phyloP scores from a whole-genome alignment of 2,888 invertebrate genomes.

The Clanis bilineata region DNA sequence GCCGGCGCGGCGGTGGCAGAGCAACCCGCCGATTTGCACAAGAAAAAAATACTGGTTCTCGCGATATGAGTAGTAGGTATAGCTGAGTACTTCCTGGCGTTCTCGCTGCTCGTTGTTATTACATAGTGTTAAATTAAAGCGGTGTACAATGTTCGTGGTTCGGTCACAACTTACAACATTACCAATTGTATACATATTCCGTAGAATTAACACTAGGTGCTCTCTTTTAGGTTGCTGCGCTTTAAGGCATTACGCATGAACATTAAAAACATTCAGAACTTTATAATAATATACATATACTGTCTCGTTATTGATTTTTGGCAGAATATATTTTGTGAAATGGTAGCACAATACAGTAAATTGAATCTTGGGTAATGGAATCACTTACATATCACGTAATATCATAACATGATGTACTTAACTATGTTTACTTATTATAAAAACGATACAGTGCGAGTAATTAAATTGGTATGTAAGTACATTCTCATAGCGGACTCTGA shows the following conservation, averaged over 20 bases:
- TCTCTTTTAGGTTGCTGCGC: no score
- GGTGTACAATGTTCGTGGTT: no score
- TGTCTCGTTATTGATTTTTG: no score
- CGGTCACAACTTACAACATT: no score
- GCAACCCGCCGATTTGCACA: conserved; percentile 35
- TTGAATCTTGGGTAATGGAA: not conserved
- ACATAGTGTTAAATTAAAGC: conserved; percentile 12
- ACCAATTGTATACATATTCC: no score
- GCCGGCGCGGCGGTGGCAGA: conserved; percentile 36
- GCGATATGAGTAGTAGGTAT: conserved; percentile 41
- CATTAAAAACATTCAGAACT: no score
- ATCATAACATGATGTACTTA: no score
- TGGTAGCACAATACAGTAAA: not conserved
- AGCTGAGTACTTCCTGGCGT: conserved; percentile 55
- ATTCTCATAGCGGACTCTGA: not conserved
- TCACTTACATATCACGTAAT: not conserved
- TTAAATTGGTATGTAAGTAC: conserved; percentile 4
- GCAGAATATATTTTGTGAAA: no score
- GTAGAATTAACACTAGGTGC: no score
- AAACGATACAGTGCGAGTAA: not conserved
- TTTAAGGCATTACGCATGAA: no score
- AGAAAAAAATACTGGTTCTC: conserved; percentile 45
- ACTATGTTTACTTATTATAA: not conserved
- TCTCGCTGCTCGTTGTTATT: conserved; percentile 24
- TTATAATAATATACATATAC: no score